These are phyloP conservation scores for Centropus unirufus DNA, from an alignment of 2,113 vertebrate genomes.

Conservation along the genomic window DNA sequence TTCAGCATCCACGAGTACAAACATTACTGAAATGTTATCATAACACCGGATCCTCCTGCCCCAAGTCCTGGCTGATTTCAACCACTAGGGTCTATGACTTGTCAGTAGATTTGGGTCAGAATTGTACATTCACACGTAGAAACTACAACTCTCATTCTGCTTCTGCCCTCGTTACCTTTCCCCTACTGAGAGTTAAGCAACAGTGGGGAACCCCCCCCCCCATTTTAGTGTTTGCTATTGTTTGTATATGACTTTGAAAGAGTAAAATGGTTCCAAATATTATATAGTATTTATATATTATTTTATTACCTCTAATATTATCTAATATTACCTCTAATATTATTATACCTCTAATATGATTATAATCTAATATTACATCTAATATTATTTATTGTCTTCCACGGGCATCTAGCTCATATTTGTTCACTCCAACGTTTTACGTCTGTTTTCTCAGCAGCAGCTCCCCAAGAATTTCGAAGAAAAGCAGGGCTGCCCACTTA, in stretches of 20 bases:
- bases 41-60: not conserved
- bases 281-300: not conserved
- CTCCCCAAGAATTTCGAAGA: not conserved
- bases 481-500: not conserved
- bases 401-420: not conserved
- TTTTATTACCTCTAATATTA: too few species aligned
- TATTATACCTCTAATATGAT: too few species aligned
- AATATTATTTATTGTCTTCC: not conserved
- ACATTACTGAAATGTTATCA: rapidly evolving
- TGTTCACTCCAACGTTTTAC: not conserved
- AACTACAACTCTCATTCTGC: not conserved
- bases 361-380: too few species aligned
- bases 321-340: too few species aligned
- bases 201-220: not conserved
- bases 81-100: not conserved
- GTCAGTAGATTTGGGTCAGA: not conserved
- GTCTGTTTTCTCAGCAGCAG: not conserved
- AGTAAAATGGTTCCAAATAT: not conserved
- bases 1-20: not conserved
- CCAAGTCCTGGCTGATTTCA: not conserved
- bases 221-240: not conserved
- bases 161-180: not conserved
- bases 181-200: not conserved
- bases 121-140: not conserved
- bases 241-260: not conserved